These are phyloP conservation scores for Chaetops frenatus DNA, from an alignment of 2,113 vertebrate species.

Conservation along the genomic window DNA sequence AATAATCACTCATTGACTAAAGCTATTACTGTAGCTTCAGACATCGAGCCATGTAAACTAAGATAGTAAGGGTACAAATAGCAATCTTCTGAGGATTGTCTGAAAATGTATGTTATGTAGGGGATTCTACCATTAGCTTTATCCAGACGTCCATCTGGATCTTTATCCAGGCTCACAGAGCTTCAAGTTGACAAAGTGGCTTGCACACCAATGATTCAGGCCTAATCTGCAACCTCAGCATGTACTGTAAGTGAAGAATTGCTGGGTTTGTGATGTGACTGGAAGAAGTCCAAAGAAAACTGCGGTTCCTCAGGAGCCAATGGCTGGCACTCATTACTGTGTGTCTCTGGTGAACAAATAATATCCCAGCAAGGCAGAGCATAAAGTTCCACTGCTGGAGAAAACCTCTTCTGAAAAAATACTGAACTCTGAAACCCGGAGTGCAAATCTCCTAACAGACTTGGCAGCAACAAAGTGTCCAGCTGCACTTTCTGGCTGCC, in stretches of 20 bases:
- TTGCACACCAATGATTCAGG: neutral
- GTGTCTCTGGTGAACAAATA: neutral
- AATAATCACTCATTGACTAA: neutral
- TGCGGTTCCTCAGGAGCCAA: neutral
- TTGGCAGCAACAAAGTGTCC: neutral
- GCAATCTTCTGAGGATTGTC: neutral
- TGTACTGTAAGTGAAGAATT: neutral
- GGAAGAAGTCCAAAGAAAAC: slow-evolving; percentile 26
- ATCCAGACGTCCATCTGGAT: neutral
- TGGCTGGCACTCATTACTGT: neutral
- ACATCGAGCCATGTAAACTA: neutral
- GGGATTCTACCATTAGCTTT: neutral
- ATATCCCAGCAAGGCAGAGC: fast-evolving
- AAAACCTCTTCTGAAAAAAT: neutral
- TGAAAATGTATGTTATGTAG: neutral
- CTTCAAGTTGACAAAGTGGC: neutral
- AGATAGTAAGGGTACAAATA: neutral
- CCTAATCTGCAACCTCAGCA: slow-evolving; percentile 11
- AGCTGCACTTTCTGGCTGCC: neutral
- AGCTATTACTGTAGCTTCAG: neutral
- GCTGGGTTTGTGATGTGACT: neutral
- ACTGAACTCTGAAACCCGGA: neutral
- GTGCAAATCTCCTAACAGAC: neutral
- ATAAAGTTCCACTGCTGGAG: neutral
- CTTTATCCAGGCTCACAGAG: neutral